Base-by-base conservation (phyloP, 2,113 vertebrate species). In the Campylomormyrus tamandua region DNA sequence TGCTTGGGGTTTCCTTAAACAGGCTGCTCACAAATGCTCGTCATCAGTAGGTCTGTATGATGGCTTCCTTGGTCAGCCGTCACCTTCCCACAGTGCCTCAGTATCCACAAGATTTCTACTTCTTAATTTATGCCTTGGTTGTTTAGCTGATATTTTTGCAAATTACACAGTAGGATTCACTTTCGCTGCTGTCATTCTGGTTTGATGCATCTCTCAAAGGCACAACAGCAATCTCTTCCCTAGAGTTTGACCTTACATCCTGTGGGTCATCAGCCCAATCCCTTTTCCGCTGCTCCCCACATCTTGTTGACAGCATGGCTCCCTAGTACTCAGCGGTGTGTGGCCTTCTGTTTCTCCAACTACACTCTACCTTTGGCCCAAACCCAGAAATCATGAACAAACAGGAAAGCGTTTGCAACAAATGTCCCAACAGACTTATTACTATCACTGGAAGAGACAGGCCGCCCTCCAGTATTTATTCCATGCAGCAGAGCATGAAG, bases 351-450 rank as follows among this genome's bases (percentile, higher is more conserved):
- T 66, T 27, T 48, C 53, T 89, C 88, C 52, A 13, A 87, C 84
- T 85, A 46, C 85, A 92, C 90, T 89, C 87, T 62, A 45, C 53
- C 7, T 89, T 58, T 50, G 91, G 92, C 90, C 56, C 87, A 87
- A 91, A 90, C 83, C 88, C 89, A 87, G 89, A 53, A 5, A 90
- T 90, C 21, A 21, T 87, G 89, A 92, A 94, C 90, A 95, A 96
- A 96, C 95, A 96, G 95, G 95, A 96, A 95, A 90, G 70, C 87
- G 90, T 92, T 93, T 90, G 92, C 87, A 94, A 95, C 95, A 93
- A 93, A 91, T 91, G 94, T 95, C 94, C 93, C 90, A 39, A 91
- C 24, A 46, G 90, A 87, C 91, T 11, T 49, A 88, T 74, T 94
- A 94, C 95, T 91, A 92, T 95, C 93, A 93, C 90, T 45, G 89